Evolutionary conservation across 2,888 invertebrate species (phyloP).

Genomic region (Hymenopus coronatus): DNA sequence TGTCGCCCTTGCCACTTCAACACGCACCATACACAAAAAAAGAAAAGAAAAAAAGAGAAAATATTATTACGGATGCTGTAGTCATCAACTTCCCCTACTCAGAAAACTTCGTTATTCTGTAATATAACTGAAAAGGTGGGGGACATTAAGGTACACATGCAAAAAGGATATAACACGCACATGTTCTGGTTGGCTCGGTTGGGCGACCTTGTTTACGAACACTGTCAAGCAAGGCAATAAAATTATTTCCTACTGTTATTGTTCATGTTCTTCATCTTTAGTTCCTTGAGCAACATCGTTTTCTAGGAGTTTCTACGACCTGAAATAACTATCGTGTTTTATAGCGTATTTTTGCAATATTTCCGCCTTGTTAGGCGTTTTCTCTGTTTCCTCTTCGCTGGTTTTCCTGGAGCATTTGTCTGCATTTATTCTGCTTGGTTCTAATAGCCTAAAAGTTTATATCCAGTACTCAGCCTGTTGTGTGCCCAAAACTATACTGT

Average conservation of each 20-base stretch:
- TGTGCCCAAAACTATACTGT: too few relatives aligned
- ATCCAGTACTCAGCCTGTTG: too few relatives aligned
- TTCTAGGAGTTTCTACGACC: too few relatives aligned
- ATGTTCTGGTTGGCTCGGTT: not conserved
- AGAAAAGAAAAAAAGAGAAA: not conserved
- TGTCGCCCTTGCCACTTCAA: not conserved
- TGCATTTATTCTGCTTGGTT: too few relatives aligned
- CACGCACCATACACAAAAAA: not conserved
- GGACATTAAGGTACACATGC: not conserved
- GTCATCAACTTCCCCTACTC: not conserved
- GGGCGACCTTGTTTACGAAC: not conserved
- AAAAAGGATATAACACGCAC: not conserved
- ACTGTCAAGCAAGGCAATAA: not conserved
- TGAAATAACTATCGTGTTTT: too few relatives aligned
- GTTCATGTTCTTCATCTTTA: not conserved
- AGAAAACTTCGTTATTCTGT: not conserved
- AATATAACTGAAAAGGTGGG: not conserved
- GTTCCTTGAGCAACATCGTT: not conserved
- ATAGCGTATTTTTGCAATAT: too few relatives aligned
- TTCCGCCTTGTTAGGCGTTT: too few relatives aligned
- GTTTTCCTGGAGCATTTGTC: too few relatives aligned
- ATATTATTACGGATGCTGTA: not conserved
- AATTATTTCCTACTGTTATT: not conserved
- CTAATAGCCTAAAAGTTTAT: too few relatives aligned
- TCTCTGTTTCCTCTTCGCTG: too few relatives aligned